Base-by-base conservation (phyloP, 1,140 invertebrate species). In the Euborellia annulipes region DNA sequence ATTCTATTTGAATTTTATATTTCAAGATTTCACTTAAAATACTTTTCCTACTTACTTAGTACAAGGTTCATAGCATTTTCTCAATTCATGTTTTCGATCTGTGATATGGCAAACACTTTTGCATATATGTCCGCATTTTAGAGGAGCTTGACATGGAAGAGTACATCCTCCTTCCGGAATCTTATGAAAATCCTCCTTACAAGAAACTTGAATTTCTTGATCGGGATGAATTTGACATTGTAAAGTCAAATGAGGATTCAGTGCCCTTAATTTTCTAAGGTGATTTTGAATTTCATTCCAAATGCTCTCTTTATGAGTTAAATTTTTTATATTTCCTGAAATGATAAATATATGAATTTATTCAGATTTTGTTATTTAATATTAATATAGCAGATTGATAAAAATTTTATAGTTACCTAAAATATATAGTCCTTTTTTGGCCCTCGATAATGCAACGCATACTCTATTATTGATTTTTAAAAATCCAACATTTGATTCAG, bases 261-360 rank as follows among this genome's bases (percentile, higher is more conserved):
- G 49, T 0, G 63, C 57, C 2, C 60, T 51, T 44, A 66, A 58
- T 16, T 58, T 50, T 48, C 61, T 53, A 9, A 76, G 55, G 14
- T 64, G 64, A 7, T 49, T 47, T 7, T 63, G 59, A 19, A 78
- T 70, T 46, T 66, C 58, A 2, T 48, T 54, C 76, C 76, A 78
- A 7, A 75, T 54, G 39, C 62, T 51, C 32, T 63, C 68, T 45
- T 65, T 63, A 8, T 45, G 30, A 3, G 59, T 59, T 7, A 86
- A 54, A 18, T 71, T 66, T 2, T 69, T 56, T 52, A 85, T 75
- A 61, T 87, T 85, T 21, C 83, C 73, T n/a, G n/a, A n/a, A n/a
- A n/a, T n/a, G n/a, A n/a, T n/a, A n/a, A n/a, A n/a, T n/a, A n/a
- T n/a, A n/a, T n/a, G n/a, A n/a, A n/a, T n/a, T n/a, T n/a, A n/a